Conservation (phyloP, 2,797 vertebrate species). For the Emydoidea blandingii region DNA sequence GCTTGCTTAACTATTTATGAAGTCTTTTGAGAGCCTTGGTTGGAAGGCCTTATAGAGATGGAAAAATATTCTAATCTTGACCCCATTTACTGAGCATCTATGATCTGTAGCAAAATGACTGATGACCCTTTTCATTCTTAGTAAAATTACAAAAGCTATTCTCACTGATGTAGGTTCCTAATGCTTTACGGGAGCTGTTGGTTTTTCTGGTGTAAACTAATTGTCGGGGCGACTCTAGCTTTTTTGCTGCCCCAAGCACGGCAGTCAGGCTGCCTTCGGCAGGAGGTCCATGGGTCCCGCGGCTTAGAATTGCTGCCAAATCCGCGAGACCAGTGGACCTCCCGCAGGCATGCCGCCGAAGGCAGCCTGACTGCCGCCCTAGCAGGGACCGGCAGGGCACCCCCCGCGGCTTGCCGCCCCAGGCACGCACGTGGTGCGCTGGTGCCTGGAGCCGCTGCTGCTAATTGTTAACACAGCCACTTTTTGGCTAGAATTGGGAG, state of each 20-base stretch:
- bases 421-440: too few species aligned
- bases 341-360: too few species aligned
- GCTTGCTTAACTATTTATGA: neutral
- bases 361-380: too few species aligned
- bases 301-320: too few species aligned
- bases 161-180: neutral
- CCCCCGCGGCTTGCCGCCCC: too few species aligned
- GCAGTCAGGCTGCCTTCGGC: too few species aligned
- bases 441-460: too few species aligned
- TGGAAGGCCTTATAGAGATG: neutral
- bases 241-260: too few species aligned
- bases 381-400: too few species aligned
- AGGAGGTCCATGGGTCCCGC: too few species aligned
- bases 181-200: neutral
- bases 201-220: neutral
- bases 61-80: neutral
- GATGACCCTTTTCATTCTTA: neutral
- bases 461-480: neutral
- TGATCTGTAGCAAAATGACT: neutral
- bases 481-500: neutral
- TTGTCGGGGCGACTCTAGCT: neutral
- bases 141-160: neutral
- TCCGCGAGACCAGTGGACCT: too few species aligned
- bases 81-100: rapidly evolving
- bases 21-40: neutral